phyloP scores from a whole-genome alignment of 2,113 vertebrate genomes.

The Delphinapterus leucas region DNA sequence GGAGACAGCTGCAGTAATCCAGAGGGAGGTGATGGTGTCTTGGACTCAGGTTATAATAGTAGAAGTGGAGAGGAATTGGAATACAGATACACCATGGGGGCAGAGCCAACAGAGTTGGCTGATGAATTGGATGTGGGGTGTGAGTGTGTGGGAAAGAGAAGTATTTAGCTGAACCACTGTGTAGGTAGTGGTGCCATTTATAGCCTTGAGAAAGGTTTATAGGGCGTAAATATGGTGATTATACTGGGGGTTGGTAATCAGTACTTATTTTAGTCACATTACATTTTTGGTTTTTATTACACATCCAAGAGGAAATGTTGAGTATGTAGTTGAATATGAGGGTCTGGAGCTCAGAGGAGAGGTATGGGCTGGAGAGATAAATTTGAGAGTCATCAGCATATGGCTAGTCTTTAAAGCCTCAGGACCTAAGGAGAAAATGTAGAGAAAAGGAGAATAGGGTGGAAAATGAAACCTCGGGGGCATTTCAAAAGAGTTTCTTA shows the following conservation, averaged over 20 bases:
- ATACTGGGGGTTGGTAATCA: not conserved
- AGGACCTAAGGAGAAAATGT: not conserved
- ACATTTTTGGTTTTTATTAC: not conserved
- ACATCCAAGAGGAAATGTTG: not conserved
- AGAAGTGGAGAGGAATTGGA: not conserved
- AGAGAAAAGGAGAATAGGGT: not conserved
- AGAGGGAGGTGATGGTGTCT: not conserved
- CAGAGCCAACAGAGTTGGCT: not conserved
- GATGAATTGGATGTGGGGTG: not conserved
- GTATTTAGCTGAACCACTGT: not conserved
- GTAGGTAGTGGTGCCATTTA: not conserved
- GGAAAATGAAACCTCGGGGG: not conserved
- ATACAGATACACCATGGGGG: not conserved
- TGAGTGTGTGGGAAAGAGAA: not conserved
- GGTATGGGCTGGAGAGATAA: not conserved
- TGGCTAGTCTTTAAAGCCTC: not conserved
- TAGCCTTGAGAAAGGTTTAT: not conserved
- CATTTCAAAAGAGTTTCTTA: not conserved
- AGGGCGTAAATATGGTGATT: not conserved
- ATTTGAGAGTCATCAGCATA: not conserved
- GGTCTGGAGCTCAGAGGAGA: not conserved
- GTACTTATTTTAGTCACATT: not conserved
- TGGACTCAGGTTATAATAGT: not conserved
- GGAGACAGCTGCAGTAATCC: not conserved
- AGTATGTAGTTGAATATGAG: not conserved